Conservation (phyloP, 2,113 vertebrate species). For the Caranx ignobilis region DNA sequence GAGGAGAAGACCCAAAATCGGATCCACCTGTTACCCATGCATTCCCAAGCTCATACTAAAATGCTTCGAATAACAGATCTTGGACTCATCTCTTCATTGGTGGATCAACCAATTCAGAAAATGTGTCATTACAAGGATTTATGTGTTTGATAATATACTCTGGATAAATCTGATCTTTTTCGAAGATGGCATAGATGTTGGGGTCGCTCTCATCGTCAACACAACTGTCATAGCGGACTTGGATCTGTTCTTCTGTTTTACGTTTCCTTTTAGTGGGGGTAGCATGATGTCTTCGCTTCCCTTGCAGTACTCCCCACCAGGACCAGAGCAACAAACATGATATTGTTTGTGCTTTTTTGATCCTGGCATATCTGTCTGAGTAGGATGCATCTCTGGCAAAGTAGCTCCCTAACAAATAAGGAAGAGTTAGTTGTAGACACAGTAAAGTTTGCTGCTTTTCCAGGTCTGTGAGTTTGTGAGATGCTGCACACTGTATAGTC, state of each 20-base stretch:
- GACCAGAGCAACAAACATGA: constrained; percentile 78
- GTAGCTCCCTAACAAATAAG: constrained; percentile 79
- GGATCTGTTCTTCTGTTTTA: neutral
- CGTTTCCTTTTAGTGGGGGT: constrained; percentile 59
- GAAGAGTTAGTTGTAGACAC: neutral
- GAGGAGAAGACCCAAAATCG: no score
- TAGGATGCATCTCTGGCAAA: constrained; percentile 82
- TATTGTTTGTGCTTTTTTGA: constrained; percentile 23
- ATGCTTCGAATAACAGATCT: no score
- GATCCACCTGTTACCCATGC: no score
- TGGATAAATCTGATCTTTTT: constrained; percentile 85
- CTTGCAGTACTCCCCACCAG: constrained; percentile 70
- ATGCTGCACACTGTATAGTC: neutral
- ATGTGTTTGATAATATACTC: constrained; percentile 77
- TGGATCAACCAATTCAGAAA: neutral
- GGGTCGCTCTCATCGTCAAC: constrained; percentile 68
- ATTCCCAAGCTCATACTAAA: no score
- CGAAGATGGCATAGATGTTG: constrained; percentile 85
- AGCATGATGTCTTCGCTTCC: constrained; percentile 47
- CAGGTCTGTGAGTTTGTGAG: neutral
- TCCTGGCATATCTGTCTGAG: constrained; percentile 60
- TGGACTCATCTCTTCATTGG: no score
- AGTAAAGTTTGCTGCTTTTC: neutral
- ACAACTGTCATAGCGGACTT: constrained; percentile 78
- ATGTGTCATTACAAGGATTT: neutral